Evolutionary conservation across 2,888 invertebrate genomes (phyloP), one percentile per base, ranked within the genome.

Genomic region (Carabus problematicus): DNA sequence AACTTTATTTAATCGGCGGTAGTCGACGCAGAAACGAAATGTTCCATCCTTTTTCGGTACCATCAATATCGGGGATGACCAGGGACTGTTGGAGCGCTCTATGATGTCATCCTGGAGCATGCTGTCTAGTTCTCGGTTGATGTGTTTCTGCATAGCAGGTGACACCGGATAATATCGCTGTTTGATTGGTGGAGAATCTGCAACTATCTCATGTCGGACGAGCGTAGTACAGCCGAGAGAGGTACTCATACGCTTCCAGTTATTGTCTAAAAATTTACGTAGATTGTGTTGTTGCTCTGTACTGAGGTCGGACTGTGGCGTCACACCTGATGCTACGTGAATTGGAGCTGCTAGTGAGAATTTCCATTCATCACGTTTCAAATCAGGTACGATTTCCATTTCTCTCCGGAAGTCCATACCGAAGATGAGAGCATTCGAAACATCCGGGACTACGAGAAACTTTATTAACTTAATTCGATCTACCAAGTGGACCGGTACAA

Each of bases 101-200:
- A n/a, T n/a, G n/a, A n/a, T n/a, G n/a, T n/a, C n/a, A n/a, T n/a
- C n/a, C n/a, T n/a, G n/a, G n/a, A n/a, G n/a, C 77, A 78, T 78
- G 1, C 73, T 41, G 56, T 77, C 76, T 0, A 77, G 71, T 63
- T 77, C 76, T 52, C n/a, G n/a, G n/a, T n/a, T n/a, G n/a, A n/a
- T n/a, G 4, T 64, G 14, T 1, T 59, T 60, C 40, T 71, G 71
- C 16, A 61, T 62, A 3, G 60, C 71, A 3, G 72, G 74, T 0
- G 73, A 73, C 14, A 72, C 12, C 4, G 70, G 70, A 40, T 70
- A 67, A 54, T 70, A 64, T 11, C 71, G 43, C 56, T 70, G 71
- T 47, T 71, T 71, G 8, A 71, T 59, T 0, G 72, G 70, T 29
- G 8, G 8, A 0, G n/a, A 8, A n/a, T 43, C 63, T n/a, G 6